Percentiles rank a stretch among this genome's conserved stretches.
Conservation (phyloP, 2,888 invertebrate species). For the Ectemnius lituratus region DNA sequence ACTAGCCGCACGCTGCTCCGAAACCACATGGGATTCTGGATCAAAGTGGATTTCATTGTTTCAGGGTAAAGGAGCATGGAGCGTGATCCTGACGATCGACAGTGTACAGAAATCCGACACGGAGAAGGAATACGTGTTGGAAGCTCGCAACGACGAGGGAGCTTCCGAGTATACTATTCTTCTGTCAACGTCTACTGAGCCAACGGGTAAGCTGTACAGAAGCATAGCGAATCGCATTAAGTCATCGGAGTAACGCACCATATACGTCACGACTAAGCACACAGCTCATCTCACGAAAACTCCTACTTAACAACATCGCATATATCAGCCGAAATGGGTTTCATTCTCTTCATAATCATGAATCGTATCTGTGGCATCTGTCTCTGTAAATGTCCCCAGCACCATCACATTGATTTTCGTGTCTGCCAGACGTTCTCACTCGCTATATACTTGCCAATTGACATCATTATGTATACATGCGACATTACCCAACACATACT, state of each 20-base stretch:
- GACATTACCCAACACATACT: too few relatives aligned
- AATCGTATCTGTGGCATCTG: too few relatives aligned
- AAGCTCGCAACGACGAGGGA: constrained; percentile 85
- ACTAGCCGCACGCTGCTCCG: too few relatives aligned
- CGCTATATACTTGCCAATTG: too few relatives aligned
- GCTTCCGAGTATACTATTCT: constrained; percentile 82
- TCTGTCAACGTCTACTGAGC: constrained; percentile 84
- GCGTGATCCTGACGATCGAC: constrained; percentile 83
- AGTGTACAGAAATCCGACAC: constrained; percentile 87
- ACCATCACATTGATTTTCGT: too few relatives aligned
- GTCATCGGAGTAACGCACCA: background rate
- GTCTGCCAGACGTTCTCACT: too few relatives aligned
- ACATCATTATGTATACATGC: too few relatives aligned
- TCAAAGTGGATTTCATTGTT: constrained; percentile 11
- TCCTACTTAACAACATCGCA: background rate
- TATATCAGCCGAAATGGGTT: too few relatives aligned
- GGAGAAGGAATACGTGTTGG: constrained; percentile 84
- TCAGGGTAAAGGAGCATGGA: constrained; percentile 85
- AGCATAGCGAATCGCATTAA: constrained; percentile 6
- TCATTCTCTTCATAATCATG: too few relatives aligned
- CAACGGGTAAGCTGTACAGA: constrained; percentile 78
- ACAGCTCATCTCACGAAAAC: background rate
- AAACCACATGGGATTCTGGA: background rate
- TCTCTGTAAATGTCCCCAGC: too few relatives aligned
- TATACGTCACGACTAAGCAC: constrained; percentile 1